phyloP scores from a whole-genome alignment of 2,888 invertebrate genomes.

The Cantharis flavilabris region DNA sequence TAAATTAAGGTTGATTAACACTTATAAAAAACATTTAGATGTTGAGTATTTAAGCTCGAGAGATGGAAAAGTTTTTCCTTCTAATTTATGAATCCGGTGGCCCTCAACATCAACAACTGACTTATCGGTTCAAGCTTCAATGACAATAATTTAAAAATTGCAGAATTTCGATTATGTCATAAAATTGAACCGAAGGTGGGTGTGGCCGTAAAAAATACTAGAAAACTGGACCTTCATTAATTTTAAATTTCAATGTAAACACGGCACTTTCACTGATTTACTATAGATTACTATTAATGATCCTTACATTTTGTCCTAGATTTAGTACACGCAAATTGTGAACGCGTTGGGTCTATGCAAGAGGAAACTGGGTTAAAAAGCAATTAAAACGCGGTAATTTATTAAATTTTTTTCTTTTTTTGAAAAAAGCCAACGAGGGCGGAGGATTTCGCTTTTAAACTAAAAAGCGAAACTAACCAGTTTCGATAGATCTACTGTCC shows the following conservation, averaged over 20 bases:
- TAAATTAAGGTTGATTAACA: not conserved
- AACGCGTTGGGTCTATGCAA: conserved; percentile 29
- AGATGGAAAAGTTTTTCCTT: not conserved
- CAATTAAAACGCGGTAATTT: not conserved
- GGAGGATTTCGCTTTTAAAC: not conserved
- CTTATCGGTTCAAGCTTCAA: not conserved
- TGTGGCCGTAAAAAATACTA: conserved; percentile 13
- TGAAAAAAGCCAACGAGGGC: not conserved
- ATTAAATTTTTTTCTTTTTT: not conserved
- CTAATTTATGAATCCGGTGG: not conserved
- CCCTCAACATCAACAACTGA: not conserved
- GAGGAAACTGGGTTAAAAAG: not conserved
- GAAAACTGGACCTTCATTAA: conserved; percentile 13
- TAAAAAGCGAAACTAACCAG: conserved; percentile 2
- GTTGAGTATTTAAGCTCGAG: too few relatives aligned
- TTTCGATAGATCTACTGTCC: conserved; percentile 10
- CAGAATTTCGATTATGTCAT: conserved; percentile 1
- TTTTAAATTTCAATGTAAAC: conserved; percentile 24
- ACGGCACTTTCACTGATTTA: conserved; percentile 25
- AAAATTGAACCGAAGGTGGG: not conserved
- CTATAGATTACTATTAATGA: conserved; percentile 23
- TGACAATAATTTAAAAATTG: not conserved
- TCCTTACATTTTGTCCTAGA: conserved; percentile 27
- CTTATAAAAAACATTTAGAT: not conserved
- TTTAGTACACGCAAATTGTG: conserved; percentile 35